Evolutionary conservation across 2,888 invertebrate genomes (phyloP).

Genomic region (Nematopogon swammerdamellus): DNA sequence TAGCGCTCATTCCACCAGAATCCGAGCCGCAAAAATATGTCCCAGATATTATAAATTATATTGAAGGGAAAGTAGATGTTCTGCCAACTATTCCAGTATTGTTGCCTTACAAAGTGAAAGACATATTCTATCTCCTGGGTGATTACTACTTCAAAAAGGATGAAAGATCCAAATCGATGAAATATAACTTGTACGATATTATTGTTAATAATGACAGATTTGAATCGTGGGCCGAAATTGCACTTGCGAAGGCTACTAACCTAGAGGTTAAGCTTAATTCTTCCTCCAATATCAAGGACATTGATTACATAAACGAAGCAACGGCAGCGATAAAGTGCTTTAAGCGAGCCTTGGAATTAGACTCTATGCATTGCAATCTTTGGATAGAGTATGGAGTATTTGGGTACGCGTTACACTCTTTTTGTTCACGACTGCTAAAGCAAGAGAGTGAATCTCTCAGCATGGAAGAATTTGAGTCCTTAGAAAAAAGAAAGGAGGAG

Average conservation of each 20-base stretch:
- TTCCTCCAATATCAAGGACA: slow-evolving; percentile 58
- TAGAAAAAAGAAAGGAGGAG: slow-evolving; percentile 74
- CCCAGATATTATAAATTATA: slow-evolving; percentile 63
- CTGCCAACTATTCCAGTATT: slow-evolving; percentile 51
- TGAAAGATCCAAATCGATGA: slow-evolving; percentile 70
- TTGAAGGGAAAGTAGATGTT: slow-evolving; percentile 58
- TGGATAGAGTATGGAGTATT: slow-evolving; percentile 93
- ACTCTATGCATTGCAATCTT: slow-evolving; percentile 69
- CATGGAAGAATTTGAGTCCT: slow-evolving; percentile 69
- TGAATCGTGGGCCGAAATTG: slow-evolving; percentile 92
- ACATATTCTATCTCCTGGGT: slow-evolving; percentile 86
- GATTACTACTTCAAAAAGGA: slow-evolving; percentile 91
- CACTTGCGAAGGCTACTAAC: slow-evolving; percentile 72
- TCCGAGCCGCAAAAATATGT: slow-evolving; percentile 63
- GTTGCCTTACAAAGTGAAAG: slow-evolving; percentile 61
- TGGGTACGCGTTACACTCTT: slow-evolving; percentile 86
- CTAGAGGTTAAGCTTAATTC: slow-evolving; percentile 80
- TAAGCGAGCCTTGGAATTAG: slow-evolving; percentile 71
- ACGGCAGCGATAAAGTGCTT: slow-evolving; percentile 78
- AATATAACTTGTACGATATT: slow-evolving; percentile 81
- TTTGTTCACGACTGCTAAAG: slow-evolving; percentile 81
- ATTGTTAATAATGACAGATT: slow-evolving; percentile 75
- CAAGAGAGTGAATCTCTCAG: slow-evolving; percentile 73
- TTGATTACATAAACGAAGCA: slow-evolving; percentile 65
- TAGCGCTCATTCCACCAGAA: slow-evolving; percentile 64